A percentile compares a stretch with the other conserved stretches of the same genome.
phyloP scores from a whole-genome alignment of 2,113 vertebrate genomes.

The Nothocercus julius region DNA sequence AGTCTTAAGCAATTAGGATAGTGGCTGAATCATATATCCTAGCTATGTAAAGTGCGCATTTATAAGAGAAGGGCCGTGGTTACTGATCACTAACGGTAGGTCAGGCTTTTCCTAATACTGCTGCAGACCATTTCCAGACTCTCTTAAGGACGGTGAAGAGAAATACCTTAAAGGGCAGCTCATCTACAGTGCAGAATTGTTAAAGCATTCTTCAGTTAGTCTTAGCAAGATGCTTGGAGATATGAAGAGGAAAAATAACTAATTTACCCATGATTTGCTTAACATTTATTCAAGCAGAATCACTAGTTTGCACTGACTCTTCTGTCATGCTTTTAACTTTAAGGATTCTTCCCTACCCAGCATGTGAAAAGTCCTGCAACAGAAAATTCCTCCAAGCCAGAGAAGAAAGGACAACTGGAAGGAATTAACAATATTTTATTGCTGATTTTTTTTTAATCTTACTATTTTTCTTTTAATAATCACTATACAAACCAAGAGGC shows the following conservation, averaged over 20 bases:
- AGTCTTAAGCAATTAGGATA: not conserved
- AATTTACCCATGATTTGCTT: not conserved
- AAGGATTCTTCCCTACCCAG: not conserved
- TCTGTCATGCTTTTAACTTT: not conserved
- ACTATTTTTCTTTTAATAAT: slow-evolving; percentile 32
- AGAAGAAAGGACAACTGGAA: not conserved
- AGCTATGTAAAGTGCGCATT: not conserved
- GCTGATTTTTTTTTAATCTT: not conserved
- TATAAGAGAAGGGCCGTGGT: fast-evolving
- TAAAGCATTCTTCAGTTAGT: not conserved
- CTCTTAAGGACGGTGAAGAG: not conserved
- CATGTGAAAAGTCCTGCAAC: not conserved
- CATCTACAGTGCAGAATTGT: not conserved
- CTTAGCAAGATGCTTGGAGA: not conserved
- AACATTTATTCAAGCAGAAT: not conserved
- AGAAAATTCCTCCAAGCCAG: not conserved
- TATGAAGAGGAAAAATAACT: not conserved
- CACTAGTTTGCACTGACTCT: not conserved
- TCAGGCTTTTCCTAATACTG: not conserved
- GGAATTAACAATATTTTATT: not conserved
- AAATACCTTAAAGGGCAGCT: not conserved
- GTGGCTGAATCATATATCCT: not conserved
- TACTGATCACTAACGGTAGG: not conserved
- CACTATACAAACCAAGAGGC: slow-evolving; percentile 44
- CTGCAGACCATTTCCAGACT: not conserved